phyloP scores from a whole-genome alignment of 2,113 vertebrate species.

The Mobula birostris region DNA sequence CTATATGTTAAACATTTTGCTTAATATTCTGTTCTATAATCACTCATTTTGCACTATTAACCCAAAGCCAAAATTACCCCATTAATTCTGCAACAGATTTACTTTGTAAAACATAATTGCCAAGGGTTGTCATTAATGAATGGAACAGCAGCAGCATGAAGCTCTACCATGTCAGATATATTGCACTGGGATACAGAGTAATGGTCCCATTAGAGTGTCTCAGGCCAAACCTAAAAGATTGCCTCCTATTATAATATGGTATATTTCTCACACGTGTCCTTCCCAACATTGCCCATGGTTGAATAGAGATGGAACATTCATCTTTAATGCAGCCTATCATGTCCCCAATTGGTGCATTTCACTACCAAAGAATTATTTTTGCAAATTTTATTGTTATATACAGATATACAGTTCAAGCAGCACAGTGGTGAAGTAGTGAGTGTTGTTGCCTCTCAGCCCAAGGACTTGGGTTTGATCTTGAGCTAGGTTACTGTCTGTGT shows the following conservation, averaged over 20 bases:
- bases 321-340: not conserved
- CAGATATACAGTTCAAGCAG: no score
- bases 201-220: not conserved
- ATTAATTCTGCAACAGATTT: not conserved
- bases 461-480: no score
- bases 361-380: not conserved
- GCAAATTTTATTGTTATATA: not conserved
- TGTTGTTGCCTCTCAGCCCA: no score
- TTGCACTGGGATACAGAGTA: not conserved
- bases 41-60: not conserved
- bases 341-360: not conserved
- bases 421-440: no score
- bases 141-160: not conserved
- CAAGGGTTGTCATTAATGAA: not conserved
- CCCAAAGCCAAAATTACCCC: not conserved
- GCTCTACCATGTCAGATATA: not conserved
- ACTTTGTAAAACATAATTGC: not conserved
- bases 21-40: not conserved
- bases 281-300: not conserved
- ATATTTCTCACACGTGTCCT: not conserved
- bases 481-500: no score
- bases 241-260: not conserved
- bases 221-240: not conserved
- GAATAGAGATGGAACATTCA: not conserved
- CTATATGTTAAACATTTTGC: not conserved